Evolutionary conservation across 2,888 invertebrate genomes (phyloP), one percentile per base, ranked within the genome.

Genomic region (Trachelus stipa): DNA sequence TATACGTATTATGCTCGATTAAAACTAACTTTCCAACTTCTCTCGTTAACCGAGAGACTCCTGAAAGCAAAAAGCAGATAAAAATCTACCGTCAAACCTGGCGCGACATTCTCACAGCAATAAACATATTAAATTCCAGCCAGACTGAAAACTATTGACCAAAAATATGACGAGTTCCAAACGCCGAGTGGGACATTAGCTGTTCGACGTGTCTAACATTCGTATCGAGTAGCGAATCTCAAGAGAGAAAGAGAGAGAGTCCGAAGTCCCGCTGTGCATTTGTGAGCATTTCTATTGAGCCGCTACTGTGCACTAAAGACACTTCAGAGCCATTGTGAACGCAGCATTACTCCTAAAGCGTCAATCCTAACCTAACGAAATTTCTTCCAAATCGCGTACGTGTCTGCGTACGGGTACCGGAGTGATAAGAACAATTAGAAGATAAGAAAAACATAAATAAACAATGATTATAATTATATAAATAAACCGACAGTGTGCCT

Each of bases 221-320:
- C 88, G 85, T 88, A 89, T 90, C 89, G 88, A 90, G 88, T 88
- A 88, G 88, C 88, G 86, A 88, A 90, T 90, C 88, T 90, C 87
- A 83, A 89, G 87, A 83, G 77, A 73, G 40, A 30, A 35, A 33
- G 73, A 31, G 23, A 40, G 40, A 40, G 87, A 84, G 85, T 79
- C 81, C 83, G 88, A 87, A 87, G 83, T 85, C 91, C 90, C 83
- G 91, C 90, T 90, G 91, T 84, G 91, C 90, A 90, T 90, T 91
- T 91, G 90, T 91, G 85, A 87, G 84, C 86, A 85, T 84, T 86
- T 82, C 85, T 82, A 87, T 88, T 88, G 83, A 89, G 85, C 79
- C 34, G 87, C 89, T 88, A 88, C 87, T 86, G 86, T 85, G 84
- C 86, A 83, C 85, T 86, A 88, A 88, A 89, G 88, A 89, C 88